Evolutionary conservation across 2,888 invertebrate genomes (phyloP), one percentile per base, ranked within the genome.

Genomic region (Apeira syringaria): DNA sequence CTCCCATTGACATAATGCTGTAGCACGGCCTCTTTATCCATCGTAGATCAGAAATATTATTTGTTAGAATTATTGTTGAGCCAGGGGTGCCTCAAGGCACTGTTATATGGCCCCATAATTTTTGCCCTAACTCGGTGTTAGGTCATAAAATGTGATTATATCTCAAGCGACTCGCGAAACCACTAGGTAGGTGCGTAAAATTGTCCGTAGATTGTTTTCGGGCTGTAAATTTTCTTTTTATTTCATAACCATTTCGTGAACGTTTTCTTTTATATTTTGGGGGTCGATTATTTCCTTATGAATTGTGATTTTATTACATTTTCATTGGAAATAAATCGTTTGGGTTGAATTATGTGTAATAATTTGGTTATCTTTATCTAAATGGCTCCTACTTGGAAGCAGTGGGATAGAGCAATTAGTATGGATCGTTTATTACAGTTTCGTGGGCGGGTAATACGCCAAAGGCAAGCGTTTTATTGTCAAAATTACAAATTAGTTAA

Each of bases 121-220:
- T 87, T 86, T 84, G 81, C 78, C 73, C 75, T 82, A 84, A 85
- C 86, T 85, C 83, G 76, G 87, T 86, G 88, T 80, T 82, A 88
- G 81, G 79, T 80, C 82, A 86, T 89, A 89, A 89, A 88, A 76
- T 68, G 78, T 70, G 89, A 88, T 89, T 75, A 82, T 85, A 88
- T 89, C 88, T 81, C 55, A 64, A 82, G 78, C 69, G 75, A 79
- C 80, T 81, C 69, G 83, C 73, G 81, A 83, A 84, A 74, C 77
- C 71, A 67, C 68, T 75, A 72, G 73, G 71, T 76, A 72, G 73
- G 71, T 76, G 70, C 68, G 74, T 78, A 75, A 85, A 83, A 80
- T 75, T 75, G 71, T 64, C 59, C 52, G 68, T 85, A 80, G 82
- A 87, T 84, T 87, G 74, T 84, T 81, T 76, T 71, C 64, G 59